Evolutionary conservation across 2,113 vertebrate species (phyloP).

Genomic region (Naja naja): DNA sequence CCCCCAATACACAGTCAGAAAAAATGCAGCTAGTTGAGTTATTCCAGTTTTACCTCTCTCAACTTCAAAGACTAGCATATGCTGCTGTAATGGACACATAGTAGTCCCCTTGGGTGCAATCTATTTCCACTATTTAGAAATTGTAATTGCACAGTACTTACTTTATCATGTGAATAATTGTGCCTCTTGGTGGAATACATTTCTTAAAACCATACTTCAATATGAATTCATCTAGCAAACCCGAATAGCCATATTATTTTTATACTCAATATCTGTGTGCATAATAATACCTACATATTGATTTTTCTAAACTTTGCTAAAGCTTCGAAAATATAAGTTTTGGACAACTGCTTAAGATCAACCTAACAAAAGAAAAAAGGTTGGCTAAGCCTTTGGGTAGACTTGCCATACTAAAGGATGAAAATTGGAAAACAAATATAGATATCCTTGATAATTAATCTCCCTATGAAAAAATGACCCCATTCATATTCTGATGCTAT

Average conservation of each 20-base stretch:
- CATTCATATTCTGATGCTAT: not conserved
- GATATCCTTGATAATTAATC: not conserved
- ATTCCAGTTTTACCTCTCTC: constrained; percentile 26
- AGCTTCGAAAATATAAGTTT: not conserved
- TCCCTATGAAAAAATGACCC: not conserved
- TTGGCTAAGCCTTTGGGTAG: not conserved
- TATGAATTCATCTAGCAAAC: not conserved
- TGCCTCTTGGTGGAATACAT: constrained; percentile 2
- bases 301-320: not conserved
- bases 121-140: constrained; percentile 1
- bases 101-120: constrained; percentile 3
- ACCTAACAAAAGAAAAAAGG: not conserved
- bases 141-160: not conserved
- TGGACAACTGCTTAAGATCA: not conserved
- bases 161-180: constrained; percentile 14
- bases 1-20: not conserved
- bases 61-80: constrained; percentile 9
- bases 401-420: not conserved
- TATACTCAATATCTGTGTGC: not conserved
- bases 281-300: not conserved
- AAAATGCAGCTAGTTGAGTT: not conserved
- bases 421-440: not conserved
- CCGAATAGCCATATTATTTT: not conserved
- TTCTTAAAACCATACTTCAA: not conserved
- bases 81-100: constrained; percentile 4